Evolutionary conservation across 1,140 invertebrate genomes (phyloP).

Genomic region (Drosophila kanapiae): DNA sequence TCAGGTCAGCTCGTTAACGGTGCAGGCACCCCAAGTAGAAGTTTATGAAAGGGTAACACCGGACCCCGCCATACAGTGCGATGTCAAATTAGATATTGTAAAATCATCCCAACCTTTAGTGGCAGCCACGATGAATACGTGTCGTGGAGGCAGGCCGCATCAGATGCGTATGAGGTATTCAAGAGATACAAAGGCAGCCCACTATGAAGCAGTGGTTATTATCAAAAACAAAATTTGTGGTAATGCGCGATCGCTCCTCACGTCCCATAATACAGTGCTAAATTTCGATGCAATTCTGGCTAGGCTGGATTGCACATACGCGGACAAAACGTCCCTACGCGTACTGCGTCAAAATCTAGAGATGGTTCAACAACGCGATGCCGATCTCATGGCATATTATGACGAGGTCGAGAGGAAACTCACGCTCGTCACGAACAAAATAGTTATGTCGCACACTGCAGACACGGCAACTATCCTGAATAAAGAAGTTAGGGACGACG

Average conservation of each 20-base stretch:
- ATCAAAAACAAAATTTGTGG: too few relatives aligned
- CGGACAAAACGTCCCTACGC: not conserved
- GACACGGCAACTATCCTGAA: constrained; percentile 5
- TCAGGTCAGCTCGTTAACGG: not conserved
- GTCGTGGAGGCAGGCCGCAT: not conserved
- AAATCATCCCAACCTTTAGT: not conserved
- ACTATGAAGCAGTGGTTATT: too few relatives aligned
- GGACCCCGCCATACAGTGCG: not conserved
- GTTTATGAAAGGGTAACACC: not conserved
- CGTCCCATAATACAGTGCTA: too few relatives aligned
- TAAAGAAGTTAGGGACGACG: not conserved
- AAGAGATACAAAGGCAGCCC: not conserved
- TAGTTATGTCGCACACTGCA: not conserved
- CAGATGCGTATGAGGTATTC: not conserved
- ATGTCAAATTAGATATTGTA: not conserved
- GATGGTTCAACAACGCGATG: too few relatives aligned
- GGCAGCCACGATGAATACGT: not conserved
- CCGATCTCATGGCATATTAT: too few relatives aligned
- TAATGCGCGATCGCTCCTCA: too few relatives aligned
- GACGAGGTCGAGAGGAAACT: too few relatives aligned
- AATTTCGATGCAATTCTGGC: not conserved
- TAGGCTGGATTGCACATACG: constrained; percentile 10
- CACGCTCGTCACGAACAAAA: too few relatives aligned
- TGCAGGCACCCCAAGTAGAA: not conserved
- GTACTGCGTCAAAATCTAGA: constrained; percentile 1